A percentile compares a stretch with the other conserved stretches of the same genome.
Evolutionary conservation across 2,797 vertebrate species (phyloP).

Genomic region (Acanthis flammea): DNA sequence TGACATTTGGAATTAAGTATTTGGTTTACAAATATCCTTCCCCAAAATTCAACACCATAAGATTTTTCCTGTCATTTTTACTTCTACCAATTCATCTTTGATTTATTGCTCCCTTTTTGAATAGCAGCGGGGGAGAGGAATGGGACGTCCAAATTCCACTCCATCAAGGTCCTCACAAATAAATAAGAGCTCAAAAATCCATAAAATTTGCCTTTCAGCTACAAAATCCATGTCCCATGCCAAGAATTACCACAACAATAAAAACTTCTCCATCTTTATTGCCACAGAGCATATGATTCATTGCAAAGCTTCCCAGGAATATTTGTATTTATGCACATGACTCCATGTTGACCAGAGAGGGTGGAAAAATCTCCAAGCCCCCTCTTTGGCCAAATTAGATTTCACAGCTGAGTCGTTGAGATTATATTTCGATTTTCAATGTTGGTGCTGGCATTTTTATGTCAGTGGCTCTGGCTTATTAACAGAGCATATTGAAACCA

Average conservation of each 20-base stretch:
- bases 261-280: constrained; percentile 6
- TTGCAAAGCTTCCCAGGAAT: not conserved
- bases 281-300: not conserved
- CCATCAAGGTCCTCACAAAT: not conserved
- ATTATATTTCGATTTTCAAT: not conserved
- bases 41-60: not conserved
- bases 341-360: not conserved
- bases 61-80: not conserved
- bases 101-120: not conserved
- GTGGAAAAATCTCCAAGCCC: constrained; percentile 38
- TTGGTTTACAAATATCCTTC: not conserved
- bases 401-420: not conserved
- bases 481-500: not conserved
- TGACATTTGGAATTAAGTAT: not conserved
- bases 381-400: not conserved
- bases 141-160: not conserved
- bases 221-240: not conserved
- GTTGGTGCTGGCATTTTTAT: not conserved
- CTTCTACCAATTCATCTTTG: not conserved
- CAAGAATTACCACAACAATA: not conserved
- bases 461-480: constrained; percentile 1
- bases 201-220: constrained; percentile 11
- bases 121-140: not conserved
- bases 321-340: constrained; percentile 20
- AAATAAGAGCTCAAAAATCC: constrained; percentile 36